A percentile compares a stretch with the other conserved stretches of the same genome.
These are phyloP conservation scores for Aptenodytes forsteri DNA, from an alignment of 2,113 vertebrate species.

Conservation along the genomic window DNA sequence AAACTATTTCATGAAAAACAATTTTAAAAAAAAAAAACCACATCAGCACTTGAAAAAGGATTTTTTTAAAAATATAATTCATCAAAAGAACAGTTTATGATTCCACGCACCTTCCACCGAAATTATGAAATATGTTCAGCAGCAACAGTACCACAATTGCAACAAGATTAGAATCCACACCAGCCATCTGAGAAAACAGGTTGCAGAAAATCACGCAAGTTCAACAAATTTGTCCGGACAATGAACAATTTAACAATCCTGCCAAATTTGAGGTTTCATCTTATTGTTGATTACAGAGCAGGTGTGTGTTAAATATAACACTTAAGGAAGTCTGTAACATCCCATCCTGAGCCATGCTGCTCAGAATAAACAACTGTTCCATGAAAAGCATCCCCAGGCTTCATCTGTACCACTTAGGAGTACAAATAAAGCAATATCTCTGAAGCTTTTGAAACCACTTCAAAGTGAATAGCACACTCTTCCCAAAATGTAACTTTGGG, in stretches of 20 bases:
- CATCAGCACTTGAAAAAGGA: background rate
- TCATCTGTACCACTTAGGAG: background rate
- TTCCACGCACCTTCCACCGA: background rate
- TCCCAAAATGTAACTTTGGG: background rate
- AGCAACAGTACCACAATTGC: background rate
- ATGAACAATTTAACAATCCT: background rate
- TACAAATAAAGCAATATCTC: background rate
- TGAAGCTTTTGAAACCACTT: background rate
- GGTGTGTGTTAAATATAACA: background rate
- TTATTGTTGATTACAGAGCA: background rate
- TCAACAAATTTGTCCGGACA: background rate
- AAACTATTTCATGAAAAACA: background rate
- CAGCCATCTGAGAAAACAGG: background rate
- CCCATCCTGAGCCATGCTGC: background rate
- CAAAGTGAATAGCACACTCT: background rate
- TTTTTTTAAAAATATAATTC: background rate
- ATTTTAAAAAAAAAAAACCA: background rate
- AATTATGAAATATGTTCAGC: background rate
- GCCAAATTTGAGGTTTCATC: background rate
- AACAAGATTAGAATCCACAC: background rate
- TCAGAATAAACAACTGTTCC: background rate
- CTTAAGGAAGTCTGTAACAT: background rate
- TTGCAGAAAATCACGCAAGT: background rate
- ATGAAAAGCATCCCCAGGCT: background rate
- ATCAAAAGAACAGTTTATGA: background rate